phyloP scores from a whole-genome alignment of 1,140 invertebrate genomes.

The Pseudobourletiella spinata region DNA sequence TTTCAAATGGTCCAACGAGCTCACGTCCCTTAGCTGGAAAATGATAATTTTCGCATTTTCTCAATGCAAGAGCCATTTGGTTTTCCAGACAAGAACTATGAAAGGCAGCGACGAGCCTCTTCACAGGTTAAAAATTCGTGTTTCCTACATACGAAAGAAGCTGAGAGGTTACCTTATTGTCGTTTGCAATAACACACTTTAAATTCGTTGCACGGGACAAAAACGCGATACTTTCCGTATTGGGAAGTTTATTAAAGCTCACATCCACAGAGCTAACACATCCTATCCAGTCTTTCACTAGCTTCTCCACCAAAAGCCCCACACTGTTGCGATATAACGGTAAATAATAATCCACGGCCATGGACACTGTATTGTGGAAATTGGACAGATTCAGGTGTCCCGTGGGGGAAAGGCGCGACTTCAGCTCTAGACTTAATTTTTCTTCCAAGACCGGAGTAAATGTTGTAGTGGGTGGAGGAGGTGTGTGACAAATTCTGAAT shows the following conservation, averaged over 20 bases:
- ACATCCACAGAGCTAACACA: background rate
- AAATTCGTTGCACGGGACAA: background rate
- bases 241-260: background rate
- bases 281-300: background rate
- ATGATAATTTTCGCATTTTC: background rate
- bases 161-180: conserved; percentile 1
- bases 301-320: background rate
- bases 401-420: background rate
- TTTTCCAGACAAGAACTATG: no score
- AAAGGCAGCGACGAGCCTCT: no score
- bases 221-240: background rate
- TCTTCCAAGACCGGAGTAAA: background rate
- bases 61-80: no score
- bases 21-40: background rate
- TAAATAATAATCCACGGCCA: background rate
- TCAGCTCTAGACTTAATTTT: background rate
- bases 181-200: background rate
- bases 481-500: background rate
- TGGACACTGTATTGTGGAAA: background rate
- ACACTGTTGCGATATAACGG: background rate
- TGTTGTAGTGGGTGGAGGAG: background rate
- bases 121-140: no score
- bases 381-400: background rate
- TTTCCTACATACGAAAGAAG: no score
- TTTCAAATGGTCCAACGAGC: background rate